phyloP scores from a whole-genome alignment of 2,888 invertebrate genomes.

The Epiperipatus broadwayi region DNA sequence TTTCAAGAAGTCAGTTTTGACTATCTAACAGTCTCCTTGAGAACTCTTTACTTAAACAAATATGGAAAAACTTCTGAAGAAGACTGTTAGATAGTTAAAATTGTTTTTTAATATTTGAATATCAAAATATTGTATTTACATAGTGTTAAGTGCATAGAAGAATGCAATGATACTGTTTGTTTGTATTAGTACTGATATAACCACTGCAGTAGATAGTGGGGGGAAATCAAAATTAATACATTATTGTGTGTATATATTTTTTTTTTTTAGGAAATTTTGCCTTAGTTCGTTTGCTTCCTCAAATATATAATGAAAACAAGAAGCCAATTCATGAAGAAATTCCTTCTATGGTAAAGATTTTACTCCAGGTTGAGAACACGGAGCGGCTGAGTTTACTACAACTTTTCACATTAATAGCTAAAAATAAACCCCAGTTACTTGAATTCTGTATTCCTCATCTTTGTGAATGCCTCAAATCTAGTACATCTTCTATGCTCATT shows the following conservation, averaged over 20 bases:
- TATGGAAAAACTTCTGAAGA: too few relatives aligned
- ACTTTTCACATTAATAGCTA: conserved; percentile 60
- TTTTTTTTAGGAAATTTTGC: conserved; percentile 56
- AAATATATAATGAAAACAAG: conserved; percentile 68
- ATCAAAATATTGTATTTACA: too few relatives aligned
- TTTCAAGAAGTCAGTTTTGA: too few relatives aligned
- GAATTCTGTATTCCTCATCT: conserved; percentile 62
- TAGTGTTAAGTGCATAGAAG: too few relatives aligned
- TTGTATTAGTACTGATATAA: too few relatives aligned
- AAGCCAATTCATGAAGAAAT: conserved; percentile 68
- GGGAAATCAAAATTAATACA: too few relatives aligned
- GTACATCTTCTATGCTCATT: conserved; percentile 41
- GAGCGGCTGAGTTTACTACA: conserved; percentile 67
- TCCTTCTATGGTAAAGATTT: conserved; percentile 53
- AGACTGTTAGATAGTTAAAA: too few relatives aligned
- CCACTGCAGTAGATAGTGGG: too few relatives aligned
- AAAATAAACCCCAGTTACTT: conserved; percentile 53
- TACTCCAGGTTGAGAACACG: conserved; percentile 56
- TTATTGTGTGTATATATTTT: conserved; percentile 13
- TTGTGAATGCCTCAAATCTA: conserved; percentile 47
- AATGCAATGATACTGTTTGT: too few relatives aligned
- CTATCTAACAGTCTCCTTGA: too few relatives aligned
- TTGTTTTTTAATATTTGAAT: too few relatives aligned
- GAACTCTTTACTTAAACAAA: too few relatives aligned
- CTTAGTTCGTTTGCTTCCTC: conserved; percentile 65